Percentiles rank a stretch among this genome's conserved stretches.
Evolutionary conservation across 2,888 invertebrate species (phyloP).

Genomic region (Eumacrocentrus americanus): DNA sequence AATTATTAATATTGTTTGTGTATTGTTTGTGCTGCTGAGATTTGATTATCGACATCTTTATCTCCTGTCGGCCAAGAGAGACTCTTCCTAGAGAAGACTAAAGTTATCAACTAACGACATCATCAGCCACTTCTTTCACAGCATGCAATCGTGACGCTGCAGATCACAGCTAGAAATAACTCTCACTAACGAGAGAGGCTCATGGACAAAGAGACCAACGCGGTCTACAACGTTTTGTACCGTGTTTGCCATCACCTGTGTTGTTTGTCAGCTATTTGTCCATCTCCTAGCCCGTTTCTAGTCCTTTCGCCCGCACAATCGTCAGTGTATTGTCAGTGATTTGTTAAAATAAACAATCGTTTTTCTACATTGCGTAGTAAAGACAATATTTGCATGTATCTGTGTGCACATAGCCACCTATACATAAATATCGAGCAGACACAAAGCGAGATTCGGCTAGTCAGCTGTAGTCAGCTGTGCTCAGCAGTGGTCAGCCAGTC

Average conservation of each 20-base stretch:
- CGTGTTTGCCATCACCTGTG: background rate
- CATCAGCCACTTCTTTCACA: too few species aligned
- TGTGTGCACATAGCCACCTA: background rate
- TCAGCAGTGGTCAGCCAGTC: background rate
- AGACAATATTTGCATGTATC: background rate
- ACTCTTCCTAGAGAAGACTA: too few species aligned
- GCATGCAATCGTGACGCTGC: too few species aligned
- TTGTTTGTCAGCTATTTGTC: background rate
- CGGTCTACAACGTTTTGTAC: background rate
- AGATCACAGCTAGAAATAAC: too few species aligned
- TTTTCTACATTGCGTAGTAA: background rate
- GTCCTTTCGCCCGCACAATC: too few species aligned
- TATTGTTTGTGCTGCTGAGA: too few species aligned
- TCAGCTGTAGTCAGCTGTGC: slow-evolving; percentile 6
- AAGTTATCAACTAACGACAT: too few species aligned
- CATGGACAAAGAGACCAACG: background rate
- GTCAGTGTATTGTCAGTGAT: background rate
- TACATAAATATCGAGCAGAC: background rate
- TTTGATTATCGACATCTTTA: too few species aligned
- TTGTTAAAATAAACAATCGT: background rate
- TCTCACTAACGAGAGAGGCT: too few species aligned
- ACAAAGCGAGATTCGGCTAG: background rate
- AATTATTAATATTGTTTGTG: too few species aligned
- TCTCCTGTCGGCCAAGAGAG: background rate
- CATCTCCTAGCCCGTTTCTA: too few species aligned